phyloP scores from a whole-genome alignment of 2,113 vertebrate genomes.

The Rhizomys pruinosus region DNA sequence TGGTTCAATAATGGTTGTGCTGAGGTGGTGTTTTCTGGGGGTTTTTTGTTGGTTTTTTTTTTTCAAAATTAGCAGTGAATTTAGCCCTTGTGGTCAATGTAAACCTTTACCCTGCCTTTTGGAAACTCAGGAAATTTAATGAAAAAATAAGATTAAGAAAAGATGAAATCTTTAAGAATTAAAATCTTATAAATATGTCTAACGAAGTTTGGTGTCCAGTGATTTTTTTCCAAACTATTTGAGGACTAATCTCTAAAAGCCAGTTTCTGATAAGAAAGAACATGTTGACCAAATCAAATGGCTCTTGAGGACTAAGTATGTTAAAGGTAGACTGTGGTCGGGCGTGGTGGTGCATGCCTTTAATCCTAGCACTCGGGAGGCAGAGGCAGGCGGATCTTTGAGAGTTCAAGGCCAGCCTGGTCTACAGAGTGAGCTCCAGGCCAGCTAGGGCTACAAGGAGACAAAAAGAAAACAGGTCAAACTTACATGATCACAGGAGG shows the following conservation, averaged over 20 bases:
- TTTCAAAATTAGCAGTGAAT: constrained; percentile 67
- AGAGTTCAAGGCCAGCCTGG: too few relatives aligned
- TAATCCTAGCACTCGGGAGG: too few relatives aligned
- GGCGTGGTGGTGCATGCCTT: too few relatives aligned
- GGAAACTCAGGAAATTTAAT: constrained; percentile 65
- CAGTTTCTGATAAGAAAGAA: constrained; percentile 19
- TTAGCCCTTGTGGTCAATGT: constrained; percentile 47
- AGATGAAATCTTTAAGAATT: constrained; percentile 14
- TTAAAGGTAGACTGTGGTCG: neutral
- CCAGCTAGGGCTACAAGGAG: too few relatives aligned
- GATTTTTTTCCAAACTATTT: constrained; percentile 45
- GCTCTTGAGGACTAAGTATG: neutral
- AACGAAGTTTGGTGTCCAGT: neutral
- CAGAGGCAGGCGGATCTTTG: too few relatives aligned
- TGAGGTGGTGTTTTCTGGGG: neutral
- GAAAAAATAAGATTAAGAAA: constrained; percentile 51
- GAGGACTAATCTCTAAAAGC: neutral
- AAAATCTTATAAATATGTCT: neutral
- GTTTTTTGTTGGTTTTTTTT: too few relatives aligned
- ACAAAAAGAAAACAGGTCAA: neutral
- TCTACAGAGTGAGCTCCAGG: too few relatives aligned
- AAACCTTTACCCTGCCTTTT: constrained; percentile 63
- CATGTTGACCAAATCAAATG: neutral
- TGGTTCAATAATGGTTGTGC: constrained; percentile 62
- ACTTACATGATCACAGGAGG: neutral